Conservation (phyloP, 2,888 invertebrate species). For the Entomobrya multifasciata region DNA sequence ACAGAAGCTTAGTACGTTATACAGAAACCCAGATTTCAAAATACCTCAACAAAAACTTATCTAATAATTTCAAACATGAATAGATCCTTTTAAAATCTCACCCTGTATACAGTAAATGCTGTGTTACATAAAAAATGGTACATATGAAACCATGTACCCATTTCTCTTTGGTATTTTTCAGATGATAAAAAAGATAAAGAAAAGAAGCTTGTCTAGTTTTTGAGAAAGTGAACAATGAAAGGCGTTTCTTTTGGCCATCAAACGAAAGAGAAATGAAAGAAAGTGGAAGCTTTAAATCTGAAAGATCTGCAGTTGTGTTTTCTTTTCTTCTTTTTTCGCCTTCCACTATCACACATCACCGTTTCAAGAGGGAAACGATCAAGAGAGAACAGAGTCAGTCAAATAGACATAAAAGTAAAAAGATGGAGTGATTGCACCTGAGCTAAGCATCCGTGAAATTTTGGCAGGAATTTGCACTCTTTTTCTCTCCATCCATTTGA, state of each 20-base stretch:
- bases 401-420: conserved; percentile 62
- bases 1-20: no score
- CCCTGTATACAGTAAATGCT: no score
- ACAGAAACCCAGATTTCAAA: no score
- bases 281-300: conserved; percentile 56
- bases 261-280: conserved; percentile 48
- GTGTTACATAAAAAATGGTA: conserved; percentile 8
- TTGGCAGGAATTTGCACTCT: conserved; percentile 74
- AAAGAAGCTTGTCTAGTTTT: conserved; percentile 39
- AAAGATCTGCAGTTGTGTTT: conserved; percentile 40
- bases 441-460: conserved; percentile 73
- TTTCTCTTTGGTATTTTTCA: conserved; percentile 51
- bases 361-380: conserved; percentile 47
- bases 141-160: conserved; percentile 60
- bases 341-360: conserved; percentile 36
- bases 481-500: conserved; percentile 43
- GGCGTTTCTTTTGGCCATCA: conserved; percentile 63
- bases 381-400: conserved; percentile 47
- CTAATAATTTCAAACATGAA: no score
- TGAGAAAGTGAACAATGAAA: conserved; percentile 57
- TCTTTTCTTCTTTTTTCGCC: conserved; percentile 11
- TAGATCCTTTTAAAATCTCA: no score
- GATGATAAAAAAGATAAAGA: conserved; percentile 57
- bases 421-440: conserved; percentile 74
- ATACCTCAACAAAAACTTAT: no score